Percentiles rank a stretch among this genome's conserved stretches.
Conservation (phyloP, 2,113 vertebrate species). For the Malurus cyaneus region DNA sequence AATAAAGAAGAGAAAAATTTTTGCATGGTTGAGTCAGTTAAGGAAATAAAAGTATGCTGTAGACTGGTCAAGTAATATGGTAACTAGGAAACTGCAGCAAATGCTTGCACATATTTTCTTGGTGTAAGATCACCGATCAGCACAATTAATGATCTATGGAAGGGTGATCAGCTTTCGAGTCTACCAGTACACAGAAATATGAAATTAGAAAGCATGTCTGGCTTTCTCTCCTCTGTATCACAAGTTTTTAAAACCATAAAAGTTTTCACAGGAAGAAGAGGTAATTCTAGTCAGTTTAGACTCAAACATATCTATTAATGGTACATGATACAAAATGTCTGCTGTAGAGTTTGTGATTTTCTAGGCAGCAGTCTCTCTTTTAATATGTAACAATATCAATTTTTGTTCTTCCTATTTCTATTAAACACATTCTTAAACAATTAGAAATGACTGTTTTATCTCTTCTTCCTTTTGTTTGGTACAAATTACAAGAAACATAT, state of each 20-base stretch:
- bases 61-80: neutral
- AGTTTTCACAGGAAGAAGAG: neutral
- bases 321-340: neutral
- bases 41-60: neutral
- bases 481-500: slow-evolving; percentile 7
- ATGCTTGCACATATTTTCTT: neutral
- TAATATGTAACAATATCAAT: neutral
- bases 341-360: neutral
- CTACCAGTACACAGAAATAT: neutral
- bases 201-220: neutral
- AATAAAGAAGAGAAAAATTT: neutral
- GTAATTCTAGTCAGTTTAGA: neutral
- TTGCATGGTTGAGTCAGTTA: neutral
- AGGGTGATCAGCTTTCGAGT: neutral
- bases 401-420: neutral
- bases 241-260: neutral
- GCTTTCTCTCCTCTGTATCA: neutral
- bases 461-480: neutral
- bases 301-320: neutral
- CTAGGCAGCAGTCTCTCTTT: neutral
- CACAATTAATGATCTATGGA: neutral
- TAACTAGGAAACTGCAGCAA: neutral
- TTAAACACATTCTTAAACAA: neutral
- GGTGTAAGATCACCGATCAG: neutral
- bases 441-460: neutral